Evolutionary conservation across 1,140 invertebrate species (phyloP), one percentile per base, ranked within the genome.

Genomic region (Maniola jurtina): DNA sequence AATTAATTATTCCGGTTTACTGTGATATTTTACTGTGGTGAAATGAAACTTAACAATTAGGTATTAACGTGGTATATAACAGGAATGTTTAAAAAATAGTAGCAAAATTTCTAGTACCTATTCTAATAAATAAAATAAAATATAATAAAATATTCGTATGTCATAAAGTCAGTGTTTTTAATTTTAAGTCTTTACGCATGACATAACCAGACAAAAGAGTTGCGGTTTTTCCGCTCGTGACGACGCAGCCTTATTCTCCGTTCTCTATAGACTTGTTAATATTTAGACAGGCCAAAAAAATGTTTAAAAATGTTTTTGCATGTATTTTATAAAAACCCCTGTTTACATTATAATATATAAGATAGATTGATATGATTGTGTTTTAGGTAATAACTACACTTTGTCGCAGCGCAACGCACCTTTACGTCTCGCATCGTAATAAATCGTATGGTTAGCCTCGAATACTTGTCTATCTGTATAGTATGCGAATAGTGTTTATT

Each of bases 1-100:
- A 47, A 42, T 47, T 60, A 60, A 60, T 45, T 47, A 45, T 33
- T 33, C 33, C 9, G 16, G 58, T 60, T 55, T 34, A 35, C 54
- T 55, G 54, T 55, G 15, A 52, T 0, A 16, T 8, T 45, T 8
- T 13, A 58, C 13, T 56, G 2, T 16, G 14, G 48, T 52, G 2
- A 16, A 52, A 25, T 52, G 14, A 52, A 52, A 52, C 48, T 16
- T 52, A 52, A 16, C 7, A 52, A 25, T 14, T 25, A 52, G 7
- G 3, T 1, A 10, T 6, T 1, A 52, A 8, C 1, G 10, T 45
- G 2, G 42, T 45, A 11, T 13, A 11, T 45, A 45, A 45, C 42
- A 45, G 42, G 42, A 11, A 11, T 45, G 13, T 45, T 45, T 45
- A 45, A n/a, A 45, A 45, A 45, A 45, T 45, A 11, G 1, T n/a